phyloP scores from a whole-genome alignment of 2,113 vertebrate species.

The Brachyhypopomus occidentalis region DNA sequence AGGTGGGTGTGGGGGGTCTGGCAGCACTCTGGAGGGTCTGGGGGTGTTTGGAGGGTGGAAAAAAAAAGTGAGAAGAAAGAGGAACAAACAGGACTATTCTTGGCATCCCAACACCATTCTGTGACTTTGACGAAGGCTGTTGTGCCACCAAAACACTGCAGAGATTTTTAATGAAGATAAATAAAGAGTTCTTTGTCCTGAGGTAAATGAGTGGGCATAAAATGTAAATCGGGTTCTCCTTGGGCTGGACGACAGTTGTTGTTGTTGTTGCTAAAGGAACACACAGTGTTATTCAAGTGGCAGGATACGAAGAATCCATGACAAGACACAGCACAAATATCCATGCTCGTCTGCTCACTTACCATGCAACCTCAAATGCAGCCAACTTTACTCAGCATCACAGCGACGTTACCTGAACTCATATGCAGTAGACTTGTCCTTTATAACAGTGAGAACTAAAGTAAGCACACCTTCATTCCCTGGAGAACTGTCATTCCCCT shows the following conservation, averaged over 20 bases:
- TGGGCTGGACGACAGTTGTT: background rate
- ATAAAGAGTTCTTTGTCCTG: slow-evolving; percentile 58
- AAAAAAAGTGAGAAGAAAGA: background rate
- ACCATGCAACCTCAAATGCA: background rate
- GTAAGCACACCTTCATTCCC: slow-evolving; percentile 11
- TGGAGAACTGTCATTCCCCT: slow-evolving; percentile 16
- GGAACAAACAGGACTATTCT: background rate
- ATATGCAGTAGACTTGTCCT: background rate
- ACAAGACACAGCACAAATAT: background rate
- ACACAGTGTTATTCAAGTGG: background rate
- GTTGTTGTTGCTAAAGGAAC: background rate
- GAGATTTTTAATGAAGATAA: slow-evolving; percentile 58
- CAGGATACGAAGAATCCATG: background rate
- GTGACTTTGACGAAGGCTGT: slow-evolving; percentile 46
- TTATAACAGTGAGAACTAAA: background rate
- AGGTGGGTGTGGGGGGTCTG: too few species aligned
- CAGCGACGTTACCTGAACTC: background rate
- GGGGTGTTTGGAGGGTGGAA: too few species aligned
- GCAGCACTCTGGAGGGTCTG: too few species aligned
- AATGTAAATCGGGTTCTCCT: slow-evolving; percentile 21
- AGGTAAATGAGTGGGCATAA: slow-evolving; percentile 36
- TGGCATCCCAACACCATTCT: slow-evolving; percentile 46
- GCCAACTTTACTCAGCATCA: background rate
- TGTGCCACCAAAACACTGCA: slow-evolving; percentile 50
- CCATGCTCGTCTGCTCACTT: background rate